phyloP scores from a whole-genome alignment of 2,113 vertebrate species.

The Sapayoa aenigma region DNA sequence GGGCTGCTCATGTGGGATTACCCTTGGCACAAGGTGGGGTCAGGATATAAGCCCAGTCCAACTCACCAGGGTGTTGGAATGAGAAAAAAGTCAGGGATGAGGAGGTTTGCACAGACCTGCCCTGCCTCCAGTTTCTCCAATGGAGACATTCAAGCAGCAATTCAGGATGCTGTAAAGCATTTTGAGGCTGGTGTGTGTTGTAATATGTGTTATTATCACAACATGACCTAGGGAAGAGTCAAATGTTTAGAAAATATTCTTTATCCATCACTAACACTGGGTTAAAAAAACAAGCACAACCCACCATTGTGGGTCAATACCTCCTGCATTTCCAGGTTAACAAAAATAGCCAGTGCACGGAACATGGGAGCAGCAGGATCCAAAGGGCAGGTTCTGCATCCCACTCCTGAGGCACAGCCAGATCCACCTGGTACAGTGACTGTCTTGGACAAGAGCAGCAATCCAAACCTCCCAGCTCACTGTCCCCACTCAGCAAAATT shows the following conservation, averaged over 20 bases:
- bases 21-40: neutral
- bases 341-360: neutral
- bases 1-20: neutral
- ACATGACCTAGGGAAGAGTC: neutral
- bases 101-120: neutral
- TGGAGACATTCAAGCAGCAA: neutral
- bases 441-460: neutral
- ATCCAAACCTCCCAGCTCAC: neutral
- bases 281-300: neutral
- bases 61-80: neutral
- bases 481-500: neutral
- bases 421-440: neutral
- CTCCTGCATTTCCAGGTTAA: neutral
- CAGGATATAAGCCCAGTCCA: neutral
- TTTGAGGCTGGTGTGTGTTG: neutral
- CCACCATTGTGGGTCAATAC: fast-evolving
- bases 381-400: neutral
- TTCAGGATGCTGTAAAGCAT: neutral
- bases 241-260: neutral
- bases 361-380: neutral
- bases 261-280: neutral
- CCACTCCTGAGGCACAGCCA: neutral
- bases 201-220: neutral
- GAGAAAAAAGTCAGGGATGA: neutral
- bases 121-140: neutral